Conservation (phyloP, 2,797 vertebrate genomes). For the Fistularia commersonii region DNA sequence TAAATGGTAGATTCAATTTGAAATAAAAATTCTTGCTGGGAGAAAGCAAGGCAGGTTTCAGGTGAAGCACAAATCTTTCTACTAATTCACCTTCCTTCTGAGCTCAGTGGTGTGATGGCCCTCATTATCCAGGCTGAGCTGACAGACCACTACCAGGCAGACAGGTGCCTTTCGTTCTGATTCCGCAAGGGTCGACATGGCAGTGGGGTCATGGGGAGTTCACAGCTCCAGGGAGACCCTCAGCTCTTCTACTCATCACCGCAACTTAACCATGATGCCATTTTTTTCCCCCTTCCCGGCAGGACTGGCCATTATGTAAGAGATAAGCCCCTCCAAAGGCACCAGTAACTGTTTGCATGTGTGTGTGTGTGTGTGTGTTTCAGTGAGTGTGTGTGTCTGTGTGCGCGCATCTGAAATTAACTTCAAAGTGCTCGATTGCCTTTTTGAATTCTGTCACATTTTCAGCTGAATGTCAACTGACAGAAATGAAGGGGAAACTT, state of each 20-base stretch:
- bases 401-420: slow-evolving; percentile 9
- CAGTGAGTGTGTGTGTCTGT: slow-evolving; percentile 13
- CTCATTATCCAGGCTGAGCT: slow-evolving; percentile 25
- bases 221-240: slow-evolving; percentile 16
- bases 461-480: not conserved
- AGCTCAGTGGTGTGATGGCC: slow-evolving; percentile 1
- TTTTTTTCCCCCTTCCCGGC: slow-evolving; percentile 1
- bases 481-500: slow-evolving; percentile 4
- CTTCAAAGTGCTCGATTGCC: slow-evolving; percentile 28
- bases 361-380: slow-evolving; percentile 2
- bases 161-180: slow-evolving; percentile 20
- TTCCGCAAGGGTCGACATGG: not conserved
- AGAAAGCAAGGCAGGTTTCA: not conserved
- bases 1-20: too few species aligned
- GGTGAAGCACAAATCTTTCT: slow-evolving; percentile 7
- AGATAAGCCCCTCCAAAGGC: slow-evolving; percentile 37
- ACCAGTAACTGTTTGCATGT: slow-evolving; percentile 2
- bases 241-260: slow-evolving; percentile 5
- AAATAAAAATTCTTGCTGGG: not conserved
- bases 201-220: slow-evolving; percentile 27
- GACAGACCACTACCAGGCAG: slow-evolving; percentile 2
- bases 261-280: slow-evolving; percentile 11
- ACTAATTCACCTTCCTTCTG: slow-evolving; percentile 4
- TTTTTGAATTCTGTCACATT: slow-evolving; percentile 3
- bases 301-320: slow-evolving; percentile 30